Conservation (phyloP, 2,797 vertebrate genomes). For the Okamejei kenojei region DNA sequence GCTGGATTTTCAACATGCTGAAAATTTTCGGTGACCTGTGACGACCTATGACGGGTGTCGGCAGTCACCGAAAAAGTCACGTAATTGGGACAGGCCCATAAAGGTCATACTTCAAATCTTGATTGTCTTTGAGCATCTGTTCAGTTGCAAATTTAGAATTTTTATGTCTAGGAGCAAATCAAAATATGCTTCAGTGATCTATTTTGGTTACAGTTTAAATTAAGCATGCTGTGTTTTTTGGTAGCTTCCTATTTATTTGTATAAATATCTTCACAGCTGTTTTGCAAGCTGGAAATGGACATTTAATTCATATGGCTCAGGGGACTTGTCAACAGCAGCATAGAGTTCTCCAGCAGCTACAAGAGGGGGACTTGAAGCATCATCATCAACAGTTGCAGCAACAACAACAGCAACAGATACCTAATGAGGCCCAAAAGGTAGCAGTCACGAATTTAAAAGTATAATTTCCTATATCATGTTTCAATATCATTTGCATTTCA, state of each 20-base stretch:
- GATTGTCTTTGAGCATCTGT: neutral
- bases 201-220: neutral
- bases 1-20: no score
- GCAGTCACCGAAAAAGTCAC: no score
- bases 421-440: conserved; percentile 30
- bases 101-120: neutral
- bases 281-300: conserved; percentile 49
- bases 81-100: no score
- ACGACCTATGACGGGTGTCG: no score
- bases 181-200: neutral
- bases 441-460: neutral
- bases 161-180: conserved; percentile 2
- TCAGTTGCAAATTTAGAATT: neutral
- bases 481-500: neutral
- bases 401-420: conserved; percentile 49
- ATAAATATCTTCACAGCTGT: conserved; percentile 52
- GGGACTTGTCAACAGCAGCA: conserved; percentile 68
- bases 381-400: conserved; percentile 63
- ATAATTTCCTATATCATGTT: neutral
- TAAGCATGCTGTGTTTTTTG: neutral
- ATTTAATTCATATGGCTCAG: conserved; percentile 53
- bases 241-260: conserved; percentile 25
- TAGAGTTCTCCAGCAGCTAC: conserved; percentile 86
- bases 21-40: no score
- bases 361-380: conserved; percentile 85